phyloP scores from a whole-genome alignment of 2,113 vertebrate genomes.

The Oxygymnocypris stewartii region DNA sequence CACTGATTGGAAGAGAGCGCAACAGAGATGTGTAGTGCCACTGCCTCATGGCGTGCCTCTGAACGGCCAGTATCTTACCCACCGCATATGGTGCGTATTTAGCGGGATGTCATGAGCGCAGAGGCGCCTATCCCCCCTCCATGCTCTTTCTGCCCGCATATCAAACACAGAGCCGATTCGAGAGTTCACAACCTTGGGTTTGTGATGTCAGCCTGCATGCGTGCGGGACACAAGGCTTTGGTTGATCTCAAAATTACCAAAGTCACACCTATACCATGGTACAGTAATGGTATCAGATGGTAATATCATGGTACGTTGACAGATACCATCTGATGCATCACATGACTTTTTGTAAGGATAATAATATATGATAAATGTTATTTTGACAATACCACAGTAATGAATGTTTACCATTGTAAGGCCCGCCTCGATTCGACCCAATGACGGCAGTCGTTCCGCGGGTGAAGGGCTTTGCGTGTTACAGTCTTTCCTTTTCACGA shows the following conservation, averaged over 20 bases:
- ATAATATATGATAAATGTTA: background rate
- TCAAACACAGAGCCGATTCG: slow-evolving; percentile 33
- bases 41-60: slow-evolving; percentile 47
- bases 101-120: slow-evolving; percentile 43
- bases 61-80: slow-evolving; percentile 32
- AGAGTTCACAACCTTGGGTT: slow-evolving; percentile 27
- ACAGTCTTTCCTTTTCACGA: too few species aligned
- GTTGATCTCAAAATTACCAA: background rate
- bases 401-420: background rate
- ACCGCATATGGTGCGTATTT: slow-evolving; percentile 50
- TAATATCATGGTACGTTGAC: background rate
- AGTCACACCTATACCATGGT: background rate
- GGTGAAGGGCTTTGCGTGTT: too few species aligned
- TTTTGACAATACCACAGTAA: background rate
- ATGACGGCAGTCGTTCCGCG: too few species aligned
- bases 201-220: background rate
- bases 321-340: background rate
- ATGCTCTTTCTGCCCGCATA: background rate
- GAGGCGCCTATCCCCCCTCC: slow-evolving; percentile 33
- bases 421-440: too few species aligned
- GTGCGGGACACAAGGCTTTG: background rate
- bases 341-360: background rate
- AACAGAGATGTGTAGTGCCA: background rate
- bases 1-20: slow-evolving; percentile 11
- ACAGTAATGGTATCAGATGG: background rate